Evolutionary conservation across 1,140 invertebrate species (phyloP), one percentile per base, ranked within the genome.

Genomic region (Pissodes strobi): DNA sequence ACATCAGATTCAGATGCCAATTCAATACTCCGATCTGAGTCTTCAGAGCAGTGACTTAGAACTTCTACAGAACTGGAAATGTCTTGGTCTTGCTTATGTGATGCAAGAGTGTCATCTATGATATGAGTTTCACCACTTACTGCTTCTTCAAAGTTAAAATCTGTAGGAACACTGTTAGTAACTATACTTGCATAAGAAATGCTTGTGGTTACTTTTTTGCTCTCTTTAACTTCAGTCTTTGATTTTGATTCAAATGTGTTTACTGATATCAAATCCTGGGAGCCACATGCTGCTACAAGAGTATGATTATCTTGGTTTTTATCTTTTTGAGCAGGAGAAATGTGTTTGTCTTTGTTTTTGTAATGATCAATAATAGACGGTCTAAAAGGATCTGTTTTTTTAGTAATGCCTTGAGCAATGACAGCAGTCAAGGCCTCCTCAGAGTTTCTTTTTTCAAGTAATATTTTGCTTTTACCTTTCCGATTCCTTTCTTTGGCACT

Each of bases 111-210:
- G n/a, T 41, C 17, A 4, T 13, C 38, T 41, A 13, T n/a, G 3
- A 5, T 41, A 17, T 13, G n/a, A 41, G n/a, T 4, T 41, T 41
- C 38, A 13, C 17, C n/a, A 41, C 17, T 41, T 5, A 3, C n/a
- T 4, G 38, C 9, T 43, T 57, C 53, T 30, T 25, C 19, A 18
- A 30, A 21, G 23, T 57, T 5, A 13, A 22, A 22, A 15, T 27
- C 17, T 6, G 60, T 21, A 17, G 23, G 17, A 19, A 21, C 15
- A 49, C 12, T 58, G 34, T 66, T 66, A n/a, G 66, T 66, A 5
- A 68, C 48, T 37, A 72, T 34, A 49, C 58, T 69, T 1, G 70
- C 70, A 62, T 70, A 70, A 1, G 68, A 70, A 10, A 72, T 46
- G 17, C 48, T 2, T 13, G 71, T 38, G 9, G 23, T 37, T 4